A percentile compares a stretch with the other conserved stretches of the same genome.
Evolutionary conservation across 2,888 invertebrate species (phyloP).

Genomic region (Melieria crassipennis): DNA sequence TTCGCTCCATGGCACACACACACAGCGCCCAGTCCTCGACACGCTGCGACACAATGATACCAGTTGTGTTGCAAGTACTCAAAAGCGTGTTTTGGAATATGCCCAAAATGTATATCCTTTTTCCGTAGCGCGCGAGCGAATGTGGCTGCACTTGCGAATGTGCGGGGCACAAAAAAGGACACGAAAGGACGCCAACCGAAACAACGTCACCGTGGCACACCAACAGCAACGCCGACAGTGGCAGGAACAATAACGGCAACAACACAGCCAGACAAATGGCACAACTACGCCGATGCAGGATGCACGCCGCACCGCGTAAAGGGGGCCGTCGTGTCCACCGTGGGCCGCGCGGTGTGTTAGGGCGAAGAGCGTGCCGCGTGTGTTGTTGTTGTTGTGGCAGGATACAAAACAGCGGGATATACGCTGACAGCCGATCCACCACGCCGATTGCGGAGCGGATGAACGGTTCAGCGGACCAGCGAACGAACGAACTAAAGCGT

Average conservation of each 20-base stretch:
- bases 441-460: not conserved
- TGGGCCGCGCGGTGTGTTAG: not conserved
- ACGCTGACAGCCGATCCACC: not conserved
- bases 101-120: slow-evolving; percentile 16
- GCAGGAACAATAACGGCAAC: no score
- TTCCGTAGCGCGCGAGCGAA: not conserved
- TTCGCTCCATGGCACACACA: not conserved
- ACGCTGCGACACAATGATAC: slow-evolving; percentile 6
- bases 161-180: not conserved
- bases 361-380: not conserved
- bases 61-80: slow-evolving; percentile 22
- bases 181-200: no score
- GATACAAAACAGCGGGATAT: slow-evolving; percentile 1
- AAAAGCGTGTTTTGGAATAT: slow-evolving; percentile 27
- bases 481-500: slow-evolving; percentile 10
- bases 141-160: not conserved
- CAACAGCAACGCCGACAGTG: no score
- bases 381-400: no score
- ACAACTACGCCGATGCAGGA: no score
- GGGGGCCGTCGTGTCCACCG: no score
- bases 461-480: not conserved
- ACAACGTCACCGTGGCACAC: no score
- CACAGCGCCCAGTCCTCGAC: not conserved
- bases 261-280: no score
- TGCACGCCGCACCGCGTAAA: no score